A percentile compares a stretch with the other conserved stretches of the same genome.
phyloP scores from a whole-genome alignment of 2,797 vertebrate genomes.

The Rhyacichthys aspro region DNA sequence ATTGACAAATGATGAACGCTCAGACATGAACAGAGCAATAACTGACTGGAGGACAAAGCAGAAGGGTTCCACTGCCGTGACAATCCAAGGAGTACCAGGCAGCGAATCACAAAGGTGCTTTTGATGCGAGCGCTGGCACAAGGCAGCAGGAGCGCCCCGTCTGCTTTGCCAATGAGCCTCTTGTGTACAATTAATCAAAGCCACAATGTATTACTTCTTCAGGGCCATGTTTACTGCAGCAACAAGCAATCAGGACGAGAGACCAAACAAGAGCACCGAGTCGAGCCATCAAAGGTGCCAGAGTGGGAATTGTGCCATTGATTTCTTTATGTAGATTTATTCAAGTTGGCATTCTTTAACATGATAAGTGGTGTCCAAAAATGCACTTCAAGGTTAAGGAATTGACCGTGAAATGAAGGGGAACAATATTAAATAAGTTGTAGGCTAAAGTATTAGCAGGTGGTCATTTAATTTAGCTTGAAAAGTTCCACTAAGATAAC shows the following conservation, averaged over 20 bases:
- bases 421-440: too few relatives aligned
- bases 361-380: too few relatives aligned
- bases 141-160: slow-evolving; percentile 35
- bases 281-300: slow-evolving; percentile 12
- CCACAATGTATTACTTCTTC: slow-evolving; percentile 35
- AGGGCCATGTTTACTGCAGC: slow-evolving; percentile 30
- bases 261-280: slow-evolving; percentile 13
- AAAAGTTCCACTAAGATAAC: too few relatives aligned
- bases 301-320: slow-evolving; percentile 22
- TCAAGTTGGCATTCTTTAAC: too few relatives aligned
- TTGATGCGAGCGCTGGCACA: slow-evolving; percentile 53
- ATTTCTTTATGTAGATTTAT: slow-evolving; percentile 1
- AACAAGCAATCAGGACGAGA: slow-evolving; percentile 20
- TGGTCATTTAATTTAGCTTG: too few relatives aligned
- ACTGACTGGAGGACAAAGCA: slow-evolving; percentile 15
- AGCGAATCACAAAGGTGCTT: slow-evolving; percentile 62
- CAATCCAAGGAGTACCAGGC: slow-evolving; percentile 27
- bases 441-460: too few relatives aligned
- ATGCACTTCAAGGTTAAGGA: too few relatives aligned
- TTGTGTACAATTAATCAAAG: slow-evolving; percentile 58
- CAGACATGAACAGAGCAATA: slow-evolving; percentile 3
- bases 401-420: too few relatives aligned
- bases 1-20: slow-evolving; percentile 21
- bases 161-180: slow-evolving; percentile 52
- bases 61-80: slow-evolving; percentile 24